phyloP scores from a whole-genome alignment of 2,888 invertebrate species.

The Latrodectus elegans region DNA sequence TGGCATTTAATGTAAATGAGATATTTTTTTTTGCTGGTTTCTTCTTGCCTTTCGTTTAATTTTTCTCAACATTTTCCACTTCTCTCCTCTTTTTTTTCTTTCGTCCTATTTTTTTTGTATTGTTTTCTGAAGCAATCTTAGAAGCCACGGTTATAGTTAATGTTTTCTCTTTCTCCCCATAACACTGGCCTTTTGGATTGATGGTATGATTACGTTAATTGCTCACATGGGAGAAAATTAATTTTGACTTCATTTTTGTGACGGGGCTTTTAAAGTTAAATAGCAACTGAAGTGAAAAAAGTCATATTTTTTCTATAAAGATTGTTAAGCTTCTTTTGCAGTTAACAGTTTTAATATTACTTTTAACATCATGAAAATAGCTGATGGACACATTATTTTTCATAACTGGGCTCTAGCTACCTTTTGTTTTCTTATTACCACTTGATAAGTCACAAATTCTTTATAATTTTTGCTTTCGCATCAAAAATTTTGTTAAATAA shows the following conservation, averaged over 20 bases:
- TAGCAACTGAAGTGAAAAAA: not conserved
- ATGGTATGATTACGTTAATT: constrained; percentile 51
- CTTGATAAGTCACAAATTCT: constrained; percentile 9
- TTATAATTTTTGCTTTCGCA: not conserved
- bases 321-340: constrained; percentile 24
- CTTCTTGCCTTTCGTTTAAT: constrained; percentile 33
- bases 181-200: constrained; percentile 25
- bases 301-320: not conserved
- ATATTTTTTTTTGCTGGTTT: constrained; percentile 3
- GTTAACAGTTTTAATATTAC: constrained; percentile 43
- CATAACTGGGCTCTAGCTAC: not conserved
- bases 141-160: constrained; percentile 29
- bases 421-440: constrained; percentile 17
- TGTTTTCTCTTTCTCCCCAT: not conserved
- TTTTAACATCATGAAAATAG: constrained; percentile 22
- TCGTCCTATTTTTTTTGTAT: constrained; percentile 5
- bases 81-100: not conserved
- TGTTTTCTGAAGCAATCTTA: constrained; percentile 44
- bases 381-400: constrained; percentile 39
- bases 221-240: constrained; percentile 49
- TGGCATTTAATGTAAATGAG: constrained; percentile 50
- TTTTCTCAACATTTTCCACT: constrained; percentile 16
- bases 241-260: constrained; percentile 53
- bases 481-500: not conserved
- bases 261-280: constrained; percentile 28